Evolutionary conservation across 2,113 vertebrate species (phyloP), one percentile per base, ranked within the genome.

Genomic region (Megaleporinus macrocephalus): DNA sequence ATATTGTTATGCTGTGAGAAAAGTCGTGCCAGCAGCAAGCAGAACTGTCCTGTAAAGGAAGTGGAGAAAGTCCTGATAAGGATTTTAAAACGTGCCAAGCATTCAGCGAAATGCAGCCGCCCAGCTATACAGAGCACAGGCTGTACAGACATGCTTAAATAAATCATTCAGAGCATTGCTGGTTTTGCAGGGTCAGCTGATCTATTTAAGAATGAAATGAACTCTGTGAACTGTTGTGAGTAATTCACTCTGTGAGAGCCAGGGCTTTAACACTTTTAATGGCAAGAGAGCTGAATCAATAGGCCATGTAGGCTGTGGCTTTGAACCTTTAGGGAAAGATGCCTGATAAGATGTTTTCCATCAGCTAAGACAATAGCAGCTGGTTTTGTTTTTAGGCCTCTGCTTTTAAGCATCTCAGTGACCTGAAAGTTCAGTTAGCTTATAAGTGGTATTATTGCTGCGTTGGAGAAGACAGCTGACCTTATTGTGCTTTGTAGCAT

Each of bases 161-260:
- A 55, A 78, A 68, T 78, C 0, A 63, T 57, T 57, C 15, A 66
- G 63, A 26, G 62, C 14, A 24, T 16, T 57, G 53, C 53, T 57
- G 53, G 53, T n/a, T 57, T 66, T 66, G 63, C 63, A 66, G 62
- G 41, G 10, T 29, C 22, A 10, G 22, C 47, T 55, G 61, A 53
- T 66, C 44, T 22, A 51, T 66, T 78, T 78, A 12, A 15, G 62
- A 66, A 62, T 13, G 26, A 14, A 27, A 33, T 51, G 44, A 78
- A 30, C 27, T 53, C 12, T 7, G 18, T 66, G 65, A 68, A 68
- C 65, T 36, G 29, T 16, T 12, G 15, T 66, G 61, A 51, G 61
- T 78, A 44, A 33, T 66, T 18, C 47, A 9, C 9, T 24, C 30
- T 27, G 13, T 78, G 26, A 33, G 62, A 33, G 44, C 27, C 26